Evolutionary conservation across 2,113 vertebrate species (phyloP).

Genomic region (Stercorarius parasiticus): DNA sequence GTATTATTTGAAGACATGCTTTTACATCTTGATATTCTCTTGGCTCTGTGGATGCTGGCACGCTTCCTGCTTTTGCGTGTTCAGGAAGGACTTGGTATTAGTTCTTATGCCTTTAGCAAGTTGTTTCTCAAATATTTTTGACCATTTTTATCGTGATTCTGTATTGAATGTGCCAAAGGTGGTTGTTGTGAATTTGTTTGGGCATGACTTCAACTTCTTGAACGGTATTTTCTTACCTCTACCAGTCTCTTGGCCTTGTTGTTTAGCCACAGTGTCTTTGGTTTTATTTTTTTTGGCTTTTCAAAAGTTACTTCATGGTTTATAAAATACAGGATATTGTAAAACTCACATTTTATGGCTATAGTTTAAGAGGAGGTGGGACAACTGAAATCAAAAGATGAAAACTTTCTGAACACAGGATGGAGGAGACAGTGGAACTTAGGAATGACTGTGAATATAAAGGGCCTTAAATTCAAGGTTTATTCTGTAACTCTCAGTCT

Average conservation of each 20-base stretch:
- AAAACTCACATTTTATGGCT: background rate
- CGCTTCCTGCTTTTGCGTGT: background rate
- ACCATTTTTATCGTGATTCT: background rate
- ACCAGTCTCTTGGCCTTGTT: background rate
- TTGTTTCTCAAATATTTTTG: background rate
- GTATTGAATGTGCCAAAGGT: background rate
- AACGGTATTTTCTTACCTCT: background rate
- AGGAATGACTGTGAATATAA: background rate
- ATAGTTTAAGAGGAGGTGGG: background rate
- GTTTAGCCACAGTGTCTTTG: background rate
- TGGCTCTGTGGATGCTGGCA: background rate
- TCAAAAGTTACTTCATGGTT: constrained; percentile 17
- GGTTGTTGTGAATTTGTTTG: constrained; percentile 11
- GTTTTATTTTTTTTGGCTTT: background rate
- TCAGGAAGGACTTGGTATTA: background rate
- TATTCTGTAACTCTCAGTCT: background rate
- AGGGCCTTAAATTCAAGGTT: background rate
- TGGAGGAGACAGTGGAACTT: background rate
- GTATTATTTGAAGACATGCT: background rate
- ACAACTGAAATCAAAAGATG: background rate
- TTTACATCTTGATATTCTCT: background rate
- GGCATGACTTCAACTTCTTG: constrained; percentile 16
- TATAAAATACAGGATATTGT: constrained; percentile 5
- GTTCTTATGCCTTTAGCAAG: background rate
- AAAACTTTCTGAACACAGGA: background rate